A percentile compares a stretch with the other conserved stretches of the same genome.
phyloP scores from a whole-genome alignment of 2,888 invertebrate genomes.

The Hirudinaria manillensis region DNA sequence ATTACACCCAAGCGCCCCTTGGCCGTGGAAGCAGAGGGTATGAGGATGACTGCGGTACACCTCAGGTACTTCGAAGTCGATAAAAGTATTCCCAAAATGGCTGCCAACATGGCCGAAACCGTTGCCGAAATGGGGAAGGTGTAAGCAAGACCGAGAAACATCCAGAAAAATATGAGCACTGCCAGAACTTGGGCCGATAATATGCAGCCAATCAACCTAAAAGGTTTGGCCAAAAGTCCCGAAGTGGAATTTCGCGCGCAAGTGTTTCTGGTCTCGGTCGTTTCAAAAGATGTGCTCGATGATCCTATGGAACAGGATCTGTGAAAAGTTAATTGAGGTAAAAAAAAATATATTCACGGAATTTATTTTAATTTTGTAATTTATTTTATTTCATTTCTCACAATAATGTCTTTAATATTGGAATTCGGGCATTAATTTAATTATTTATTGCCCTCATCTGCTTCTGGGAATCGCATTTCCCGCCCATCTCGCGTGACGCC shows the following conservation, averaged over 20 bases:
- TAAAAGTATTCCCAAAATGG: constrained; percentile 35
- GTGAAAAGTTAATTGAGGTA: background rate
- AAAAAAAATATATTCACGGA: background rate
- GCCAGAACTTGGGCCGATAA: constrained; percentile 38
- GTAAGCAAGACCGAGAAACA: constrained; percentile 39
- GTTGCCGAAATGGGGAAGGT: constrained; percentile 33
- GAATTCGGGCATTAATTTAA: too few species aligned
- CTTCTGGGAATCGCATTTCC: too few species aligned
- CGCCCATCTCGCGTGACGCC: too few species aligned
- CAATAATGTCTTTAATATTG: too few species aligned
- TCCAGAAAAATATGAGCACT: constrained; percentile 37
- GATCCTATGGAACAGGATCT: constrained; percentile 4
- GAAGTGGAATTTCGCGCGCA: background rate
- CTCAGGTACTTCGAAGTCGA: constrained; percentile 38
- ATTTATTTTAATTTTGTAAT: background rate
- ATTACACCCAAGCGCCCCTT: constrained; percentile 39
- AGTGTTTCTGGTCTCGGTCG: background rate
- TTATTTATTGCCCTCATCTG: too few species aligned
- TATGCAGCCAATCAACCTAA: constrained; percentile 34
- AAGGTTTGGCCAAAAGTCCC: constrained; percentile 16
- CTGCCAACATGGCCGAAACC: constrained; percentile 28
- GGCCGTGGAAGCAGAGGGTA: constrained; percentile 40
- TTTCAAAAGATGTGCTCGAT: background rate
- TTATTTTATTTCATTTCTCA: background rate
- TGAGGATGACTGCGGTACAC: constrained; percentile 38